A percentile compares a stretch with the other conserved stretches of the same genome.
Evolutionary conservation across 1,140 invertebrate genomes (phyloP).

Genomic region (Drosophila novamexicana): DNA sequence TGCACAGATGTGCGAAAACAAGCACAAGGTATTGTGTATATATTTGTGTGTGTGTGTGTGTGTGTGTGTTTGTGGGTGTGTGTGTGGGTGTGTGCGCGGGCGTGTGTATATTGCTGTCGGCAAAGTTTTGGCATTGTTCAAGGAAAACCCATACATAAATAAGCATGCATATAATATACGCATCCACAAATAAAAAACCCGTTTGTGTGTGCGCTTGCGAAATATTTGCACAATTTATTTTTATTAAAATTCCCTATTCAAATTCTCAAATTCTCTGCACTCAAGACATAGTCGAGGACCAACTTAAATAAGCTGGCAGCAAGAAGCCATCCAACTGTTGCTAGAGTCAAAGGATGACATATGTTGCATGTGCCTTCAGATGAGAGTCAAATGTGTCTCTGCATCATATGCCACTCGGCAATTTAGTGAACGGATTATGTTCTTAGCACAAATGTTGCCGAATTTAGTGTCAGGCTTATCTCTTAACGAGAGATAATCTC

Average conservation of each 20-base stretch:
- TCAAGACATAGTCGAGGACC: background rate
- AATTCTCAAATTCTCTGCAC: slow-evolving; percentile 8
- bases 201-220: slow-evolving; percentile 3
- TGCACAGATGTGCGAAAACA: slow-evolving; percentile 62
- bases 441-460: slow-evolving; percentile 21
- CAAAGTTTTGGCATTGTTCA: slow-evolving; percentile 64
- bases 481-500: slow-evolving; percentile 27
- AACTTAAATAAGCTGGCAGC: background rate
- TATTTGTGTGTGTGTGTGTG: background rate
- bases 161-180: slow-evolving; percentile 30
- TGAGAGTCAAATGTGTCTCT: slow-evolving; percentile 11
- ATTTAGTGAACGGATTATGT: slow-evolving; percentile 43
- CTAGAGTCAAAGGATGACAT: slow-evolving; percentile 11
- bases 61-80: slow-evolving; percentile 1
- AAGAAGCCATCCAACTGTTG: background rate
- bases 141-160: slow-evolving; percentile 40
- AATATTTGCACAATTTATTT: slow-evolving; percentile 25
- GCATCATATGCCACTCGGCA: slow-evolving; percentile 10
- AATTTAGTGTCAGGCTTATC: slow-evolving; percentile 29
- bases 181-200: slow-evolving; percentile 14
- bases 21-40: slow-evolving; percentile 23
- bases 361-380: slow-evolving; percentile 4
- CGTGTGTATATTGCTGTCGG: slow-evolving; percentile 52
- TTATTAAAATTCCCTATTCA: slow-evolving; percentile 19
- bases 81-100: background rate